phyloP scores from a whole-genome alignment of 2,113 vertebrate species.

The Calypte anna region DNA sequence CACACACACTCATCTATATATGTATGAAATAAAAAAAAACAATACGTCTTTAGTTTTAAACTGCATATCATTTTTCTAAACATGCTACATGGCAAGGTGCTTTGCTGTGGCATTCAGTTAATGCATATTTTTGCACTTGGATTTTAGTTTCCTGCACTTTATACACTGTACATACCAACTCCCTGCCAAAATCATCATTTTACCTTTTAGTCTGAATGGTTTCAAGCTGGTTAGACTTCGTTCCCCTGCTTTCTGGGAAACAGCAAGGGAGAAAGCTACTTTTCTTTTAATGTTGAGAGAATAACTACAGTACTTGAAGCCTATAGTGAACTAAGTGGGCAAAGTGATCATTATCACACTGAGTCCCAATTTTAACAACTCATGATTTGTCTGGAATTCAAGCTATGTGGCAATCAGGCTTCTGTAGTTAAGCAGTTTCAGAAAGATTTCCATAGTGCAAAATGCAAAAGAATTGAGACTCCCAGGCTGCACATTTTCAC shows the following conservation, averaged over 20 bases:
- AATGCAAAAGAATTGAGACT: neutral
- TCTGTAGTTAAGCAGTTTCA: slow-evolving; percentile 48
- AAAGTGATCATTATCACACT: slow-evolving; percentile 53
- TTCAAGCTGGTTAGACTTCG: slow-evolving; percentile 64
- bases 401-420: neutral
- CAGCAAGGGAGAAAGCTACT: neutral
- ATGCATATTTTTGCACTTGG: slow-evolving; percentile 26
- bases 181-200: slow-evolving; percentile 55
- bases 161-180: slow-evolving; percentile 8
- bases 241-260: slow-evolving; percentile 30
- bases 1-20: neutral
- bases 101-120: slow-evolving; percentile 59
- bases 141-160: slow-evolving; percentile 43
- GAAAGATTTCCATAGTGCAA: neutral
- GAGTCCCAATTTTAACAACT: slow-evolving; percentile 51
- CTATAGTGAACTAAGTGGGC: slow-evolving; percentile 45
- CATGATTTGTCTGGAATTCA: slow-evolving; percentile 36
- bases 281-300: slow-evolving; percentile 46
- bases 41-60: slow-evolving; percentile 34
- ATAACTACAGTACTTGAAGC: slow-evolving; percentile 17
- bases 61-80: slow-evolving; percentile 59
- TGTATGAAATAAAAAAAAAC: neutral
- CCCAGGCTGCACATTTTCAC: neutral
- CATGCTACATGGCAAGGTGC: neutral
- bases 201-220: slow-evolving; percentile 50